A percentile compares a stretch with the other conserved stretches of the same genome.
These are phyloP conservation scores for Thymallus thymallus DNA, from an alignment of 2,113 vertebrate genomes.

Conservation along the genomic window DNA sequence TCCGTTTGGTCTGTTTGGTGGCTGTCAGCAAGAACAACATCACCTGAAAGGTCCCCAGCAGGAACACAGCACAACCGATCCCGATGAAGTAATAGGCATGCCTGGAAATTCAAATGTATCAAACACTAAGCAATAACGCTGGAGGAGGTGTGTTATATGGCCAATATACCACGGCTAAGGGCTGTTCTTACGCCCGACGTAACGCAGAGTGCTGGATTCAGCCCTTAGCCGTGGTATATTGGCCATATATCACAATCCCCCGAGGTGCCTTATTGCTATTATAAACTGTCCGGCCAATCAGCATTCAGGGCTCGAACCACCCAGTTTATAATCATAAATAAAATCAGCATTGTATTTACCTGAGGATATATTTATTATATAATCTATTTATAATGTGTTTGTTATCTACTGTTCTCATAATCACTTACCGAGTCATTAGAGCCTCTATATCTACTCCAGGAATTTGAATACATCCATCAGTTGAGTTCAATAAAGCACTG, in stretches of 20 bases:
- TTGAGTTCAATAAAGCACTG: constrained; percentile 19
- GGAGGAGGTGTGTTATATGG: too few species aligned
- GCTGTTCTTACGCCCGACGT: too few species aligned
- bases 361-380: background rate
- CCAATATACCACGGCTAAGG: too few species aligned
- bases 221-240: too few species aligned
- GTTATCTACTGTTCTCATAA: background rate
- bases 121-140: too few species aligned
- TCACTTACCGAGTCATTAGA: constrained; percentile 67
- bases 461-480: constrained; percentile 36
- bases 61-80: constrained; percentile 63
- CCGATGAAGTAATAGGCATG: constrained; percentile 73
- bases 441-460: constrained; percentile 65
- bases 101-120: constrained; percentile 51
- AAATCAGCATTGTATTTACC: too few species aligned
- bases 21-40: constrained; percentile 68
- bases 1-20: constrained; percentile 68
- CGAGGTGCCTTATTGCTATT: too few species aligned
- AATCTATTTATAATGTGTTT: background rate
- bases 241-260: too few species aligned
- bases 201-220: too few species aligned
- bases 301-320: too few species aligned
- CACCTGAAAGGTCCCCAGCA: constrained; percentile 66
- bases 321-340: too few species aligned
- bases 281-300: too few species aligned